These are phyloP conservation scores for Todiramphus chloris DNA, from an alignment of 2,113 vertebrate genomes.

Conservation along the genomic window DNA sequence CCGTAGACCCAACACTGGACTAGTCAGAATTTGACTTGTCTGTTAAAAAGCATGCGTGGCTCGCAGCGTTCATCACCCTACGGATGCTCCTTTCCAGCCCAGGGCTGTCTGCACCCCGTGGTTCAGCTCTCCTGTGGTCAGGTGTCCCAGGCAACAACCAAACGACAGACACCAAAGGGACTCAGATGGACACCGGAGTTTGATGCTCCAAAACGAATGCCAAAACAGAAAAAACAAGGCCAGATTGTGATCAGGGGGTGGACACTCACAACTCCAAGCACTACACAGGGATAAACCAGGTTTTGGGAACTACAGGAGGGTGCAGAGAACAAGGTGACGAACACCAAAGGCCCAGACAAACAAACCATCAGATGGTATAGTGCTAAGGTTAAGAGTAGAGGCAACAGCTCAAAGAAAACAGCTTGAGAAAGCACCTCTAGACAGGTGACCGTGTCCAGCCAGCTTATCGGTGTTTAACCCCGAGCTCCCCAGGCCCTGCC, in stretches of 20 bases:
- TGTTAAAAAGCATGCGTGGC: not conserved
- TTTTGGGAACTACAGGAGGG: not conserved
- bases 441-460: not conserved
- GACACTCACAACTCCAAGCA: not conserved
- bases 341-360: not conserved
- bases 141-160: not conserved
- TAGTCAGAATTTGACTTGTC: not conserved
- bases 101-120: not conserved
- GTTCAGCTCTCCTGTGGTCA: not conserved
- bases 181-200: not conserved
- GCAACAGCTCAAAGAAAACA: not conserved
- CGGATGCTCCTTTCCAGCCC: not conserved
- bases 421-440: not conserved
- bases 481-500: not conserved
- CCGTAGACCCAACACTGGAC: not conserved
- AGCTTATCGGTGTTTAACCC: not conserved
- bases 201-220: not conserved
- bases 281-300: not conserved
- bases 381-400: not conserved
- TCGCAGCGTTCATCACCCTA: not conserved
- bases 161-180: not conserved
- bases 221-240: not conserved
- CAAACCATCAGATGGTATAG: not conserved
- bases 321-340: not conserved
- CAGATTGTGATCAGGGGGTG: not conserved